Evolutionary conservation across 2,797 vertebrate species (phyloP).

Genomic region (Rachycentron canadum): DNA sequence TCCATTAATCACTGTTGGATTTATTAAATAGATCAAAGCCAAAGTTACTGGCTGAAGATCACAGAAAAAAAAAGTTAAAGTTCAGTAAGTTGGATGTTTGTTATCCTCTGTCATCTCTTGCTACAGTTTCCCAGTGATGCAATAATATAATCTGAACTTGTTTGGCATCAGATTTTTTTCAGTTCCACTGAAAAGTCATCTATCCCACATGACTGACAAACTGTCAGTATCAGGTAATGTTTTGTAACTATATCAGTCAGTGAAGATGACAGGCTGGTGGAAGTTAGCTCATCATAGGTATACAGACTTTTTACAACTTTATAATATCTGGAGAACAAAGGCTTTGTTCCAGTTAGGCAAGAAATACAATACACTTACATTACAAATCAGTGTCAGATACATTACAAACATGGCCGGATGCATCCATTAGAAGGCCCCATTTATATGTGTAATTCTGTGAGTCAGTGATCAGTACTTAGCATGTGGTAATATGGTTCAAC

Average conservation of each 20-base stretch:
- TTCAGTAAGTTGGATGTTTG: constrained; percentile 57
- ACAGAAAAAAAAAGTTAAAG: constrained; percentile 47
- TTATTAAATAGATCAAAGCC: constrained; percentile 64
- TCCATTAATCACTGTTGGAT: constrained; percentile 66
- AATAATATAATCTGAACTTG: constrained; percentile 41
- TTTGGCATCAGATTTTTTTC: constrained; percentile 13
- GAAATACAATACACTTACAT: background rate
- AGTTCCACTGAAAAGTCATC: constrained; percentile 4
- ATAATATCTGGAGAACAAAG: background rate
- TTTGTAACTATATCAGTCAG: background rate
- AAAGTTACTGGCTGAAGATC: constrained; percentile 57
- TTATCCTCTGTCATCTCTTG: constrained; percentile 46
- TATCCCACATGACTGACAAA: background rate
- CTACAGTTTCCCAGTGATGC: constrained; percentile 50
- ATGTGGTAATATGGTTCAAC: background rate
- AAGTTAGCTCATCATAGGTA: constrained; percentile 4
- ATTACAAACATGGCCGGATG: background rate
- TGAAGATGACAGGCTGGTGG: background rate
- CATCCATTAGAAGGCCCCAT: no score
- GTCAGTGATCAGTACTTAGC: background rate
- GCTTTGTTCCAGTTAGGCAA: background rate
- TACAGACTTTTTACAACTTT: background rate
- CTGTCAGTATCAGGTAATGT: constrained; percentile 12
- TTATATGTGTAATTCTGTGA: background rate
- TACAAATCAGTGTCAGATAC: background rate